Base-by-base conservation (phyloP, 2,888 invertebrate genomes). In the Leucania comma region DNA sequence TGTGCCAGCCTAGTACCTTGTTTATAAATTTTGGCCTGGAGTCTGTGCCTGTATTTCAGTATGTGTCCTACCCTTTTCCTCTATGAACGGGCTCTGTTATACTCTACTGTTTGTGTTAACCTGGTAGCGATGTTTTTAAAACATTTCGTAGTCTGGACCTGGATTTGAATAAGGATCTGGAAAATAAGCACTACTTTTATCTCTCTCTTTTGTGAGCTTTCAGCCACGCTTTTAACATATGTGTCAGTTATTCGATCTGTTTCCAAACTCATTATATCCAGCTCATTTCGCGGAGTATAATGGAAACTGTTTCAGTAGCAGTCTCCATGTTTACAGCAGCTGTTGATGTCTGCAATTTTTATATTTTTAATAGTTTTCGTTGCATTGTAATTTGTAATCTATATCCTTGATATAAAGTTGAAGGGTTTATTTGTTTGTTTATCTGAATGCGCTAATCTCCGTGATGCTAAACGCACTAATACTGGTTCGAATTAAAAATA, bases 71-170 rank as follows among this genome's bases (percentile, higher is more conserved):
- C 32, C 60, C 51, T 26, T 53, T 65, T 58, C 24, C 29, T 38
- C 22, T 26, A n/a, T 17, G 24, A 26, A 58, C n/a, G 35, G 24
- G 50, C 48, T 50, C 12, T 20, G 35, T 24, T 9, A 53, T 46
- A 35, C 10, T 50, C 62, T 35, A 9, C 32, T 22, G 29, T 67
- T 78, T 48, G 32, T 82, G 78, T 48, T 62, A 60, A 42, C 81
- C 83, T 82, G 67, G 81, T 83, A 68, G 3, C 50, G 54, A 65
- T 69, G 63, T 74, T 80, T 83, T 74, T 42, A 68, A 74, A 56
- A 62, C 50, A 67, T 72, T 58, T 60, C 75, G 20, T 29, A 79
- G 60, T 71, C 35, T 64, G 62, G 48, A 20, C 38, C 56, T 63
- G 48, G 29, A 57, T 60, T 64, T 57, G 24, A 46, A 24, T 29